phyloP scores from a whole-genome alignment of 2,888 invertebrate species.

The Elegia similella region DNA sequence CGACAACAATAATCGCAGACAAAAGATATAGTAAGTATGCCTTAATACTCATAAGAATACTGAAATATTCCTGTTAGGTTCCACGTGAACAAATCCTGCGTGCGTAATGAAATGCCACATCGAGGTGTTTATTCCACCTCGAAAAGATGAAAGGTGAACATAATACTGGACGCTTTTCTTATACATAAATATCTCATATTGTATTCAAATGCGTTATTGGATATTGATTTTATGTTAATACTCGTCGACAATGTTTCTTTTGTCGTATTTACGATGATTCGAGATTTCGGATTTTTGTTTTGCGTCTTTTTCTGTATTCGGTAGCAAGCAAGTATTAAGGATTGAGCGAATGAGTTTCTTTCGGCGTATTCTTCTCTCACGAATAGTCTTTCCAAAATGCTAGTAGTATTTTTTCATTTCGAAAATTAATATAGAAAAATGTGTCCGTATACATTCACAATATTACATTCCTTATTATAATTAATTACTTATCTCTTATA shows the following conservation, averaged over 20 bases:
- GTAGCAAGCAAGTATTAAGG: neutral
- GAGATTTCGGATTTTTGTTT: neutral
- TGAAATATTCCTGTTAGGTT: neutral
- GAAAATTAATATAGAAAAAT: no score
- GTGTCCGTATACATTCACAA: no score
- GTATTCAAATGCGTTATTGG: conserved; percentile 32
- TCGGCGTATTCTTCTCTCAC: no score
- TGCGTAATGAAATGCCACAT: conserved; percentile 31
- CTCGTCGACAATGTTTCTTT: conserved; percentile 23
- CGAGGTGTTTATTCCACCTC: conserved; percentile 29
- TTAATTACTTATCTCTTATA: no score
- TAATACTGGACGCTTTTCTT: conserved; percentile 21
- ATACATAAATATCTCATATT: conserved; percentile 27
- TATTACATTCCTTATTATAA: no score
- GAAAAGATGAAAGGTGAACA: conserved; percentile 34
- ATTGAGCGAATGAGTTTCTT: no score
- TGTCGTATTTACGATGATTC: conserved; percentile 16
- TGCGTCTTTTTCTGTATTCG: neutral
- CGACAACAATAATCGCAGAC: no score
- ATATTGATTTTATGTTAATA: conserved; percentile 33
- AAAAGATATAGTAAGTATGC: no score
- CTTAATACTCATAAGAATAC: neutral
- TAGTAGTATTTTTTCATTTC: no score
- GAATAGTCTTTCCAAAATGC: no score
- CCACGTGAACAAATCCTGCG: conserved; percentile 9